Percentiles rank a stretch among this genome's conserved stretches.
These are phyloP conservation scores for Cephus spinipes DNA, from an alignment of 2,888 invertebrate species.

Conservation along the genomic window DNA sequence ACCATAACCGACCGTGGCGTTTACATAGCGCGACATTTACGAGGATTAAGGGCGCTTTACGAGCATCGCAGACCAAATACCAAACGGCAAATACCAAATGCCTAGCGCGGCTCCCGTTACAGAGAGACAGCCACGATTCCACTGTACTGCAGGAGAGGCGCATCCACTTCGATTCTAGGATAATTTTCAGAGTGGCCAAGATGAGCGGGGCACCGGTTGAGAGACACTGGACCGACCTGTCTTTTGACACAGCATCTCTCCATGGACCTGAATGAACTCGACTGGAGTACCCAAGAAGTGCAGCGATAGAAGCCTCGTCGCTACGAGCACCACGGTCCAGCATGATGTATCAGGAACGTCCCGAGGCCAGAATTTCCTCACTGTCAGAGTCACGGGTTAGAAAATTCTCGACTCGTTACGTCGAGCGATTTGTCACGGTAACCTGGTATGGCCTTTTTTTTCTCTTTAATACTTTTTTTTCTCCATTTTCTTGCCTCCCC, in stretches of 20 bases:
- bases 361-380: not conserved
- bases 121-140: not conserved
- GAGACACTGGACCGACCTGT: not conserved
- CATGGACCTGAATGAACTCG: not conserved
- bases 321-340: not conserved
- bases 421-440: not conserved
- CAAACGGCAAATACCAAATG: not conserved
- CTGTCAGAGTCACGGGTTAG: not conserved
- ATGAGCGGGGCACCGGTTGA: not conserved
- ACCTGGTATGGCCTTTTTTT: constrained; percentile 6
- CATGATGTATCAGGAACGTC: not conserved
- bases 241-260: not conserved
- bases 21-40: not conserved
- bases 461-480: not conserved
- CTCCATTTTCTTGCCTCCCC: not conserved
- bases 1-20: not conserved
- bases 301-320: not conserved
- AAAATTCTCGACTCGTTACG: not conserved
- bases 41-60: constrained; percentile 22
- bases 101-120: not conserved
- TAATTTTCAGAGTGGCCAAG: not conserved
- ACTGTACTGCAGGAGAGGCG: not conserved
- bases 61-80: constrained; percentile 36
- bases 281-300: not conserved
- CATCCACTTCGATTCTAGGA: not conserved